These are phyloP conservation scores for Resseliella maxima DNA, from an alignment of 2,888 invertebrate species.

Conservation along the genomic window DNA sequence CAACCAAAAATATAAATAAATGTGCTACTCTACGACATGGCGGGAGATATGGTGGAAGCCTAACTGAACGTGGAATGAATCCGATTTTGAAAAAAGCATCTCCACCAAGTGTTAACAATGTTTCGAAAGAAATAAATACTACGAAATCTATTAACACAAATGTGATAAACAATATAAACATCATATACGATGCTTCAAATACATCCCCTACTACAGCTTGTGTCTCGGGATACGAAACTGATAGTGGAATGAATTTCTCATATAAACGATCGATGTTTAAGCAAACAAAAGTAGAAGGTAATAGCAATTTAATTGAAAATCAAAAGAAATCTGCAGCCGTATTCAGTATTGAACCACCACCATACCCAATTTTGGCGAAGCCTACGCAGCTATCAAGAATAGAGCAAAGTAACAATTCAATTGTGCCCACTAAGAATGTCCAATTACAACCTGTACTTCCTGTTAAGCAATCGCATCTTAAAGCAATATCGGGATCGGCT, in stretches of 20 bases:
- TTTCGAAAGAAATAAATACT: constrained; percentile 64
- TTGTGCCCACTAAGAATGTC: not conserved
- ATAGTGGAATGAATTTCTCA: constrained; percentile 57
- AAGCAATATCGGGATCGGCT: not conserved
- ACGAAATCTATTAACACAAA: constrained; percentile 60
- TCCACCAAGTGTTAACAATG: constrained; percentile 67
- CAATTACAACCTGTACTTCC: not conserved
- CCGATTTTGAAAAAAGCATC: constrained; percentile 68
- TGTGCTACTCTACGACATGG: constrained; percentile 68
- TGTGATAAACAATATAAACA: constrained; percentile 58
- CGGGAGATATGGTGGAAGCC: constrained; percentile 64
- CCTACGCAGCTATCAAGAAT: not conserved
- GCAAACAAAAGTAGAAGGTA: not conserved
- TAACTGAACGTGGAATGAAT: constrained; percentile 62
- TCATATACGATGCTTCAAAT: constrained; percentile 59
- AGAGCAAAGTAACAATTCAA: not conserved
- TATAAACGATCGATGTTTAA: constrained; percentile 57
- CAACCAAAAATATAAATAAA: constrained; percentile 62
- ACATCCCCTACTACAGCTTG: not conserved
- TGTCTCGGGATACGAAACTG: constrained; percentile 55
- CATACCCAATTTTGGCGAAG: not conserved
- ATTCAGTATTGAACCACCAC: not conserved
- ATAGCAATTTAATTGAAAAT: not conserved
- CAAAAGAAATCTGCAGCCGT: not conserved
- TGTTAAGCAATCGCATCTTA: constrained; percentile 24